Conservation (phyloP, 2,888 invertebrate species). For the Pilophorus perplexus region DNA sequence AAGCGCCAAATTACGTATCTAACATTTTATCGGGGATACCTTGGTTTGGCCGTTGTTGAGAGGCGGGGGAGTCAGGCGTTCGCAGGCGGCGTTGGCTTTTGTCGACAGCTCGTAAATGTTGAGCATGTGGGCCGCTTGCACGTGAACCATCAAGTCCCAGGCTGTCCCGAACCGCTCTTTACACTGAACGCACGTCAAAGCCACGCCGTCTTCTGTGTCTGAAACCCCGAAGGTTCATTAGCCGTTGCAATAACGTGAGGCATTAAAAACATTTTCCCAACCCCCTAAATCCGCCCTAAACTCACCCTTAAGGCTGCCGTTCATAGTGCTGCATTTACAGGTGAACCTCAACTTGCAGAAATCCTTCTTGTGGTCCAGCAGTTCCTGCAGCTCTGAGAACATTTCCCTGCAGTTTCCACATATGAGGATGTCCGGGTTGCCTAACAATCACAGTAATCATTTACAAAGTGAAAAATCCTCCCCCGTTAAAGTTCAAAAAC, state of each 20-base stretch:
- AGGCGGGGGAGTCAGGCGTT: slow-evolving; percentile 41
- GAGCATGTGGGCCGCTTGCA: slow-evolving; percentile 66
- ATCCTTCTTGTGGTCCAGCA: slow-evolving; percentile 70
- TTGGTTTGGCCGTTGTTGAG: slow-evolving; percentile 32
- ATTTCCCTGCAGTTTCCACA: slow-evolving; percentile 74
- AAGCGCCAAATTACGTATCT: too few relatives aligned
- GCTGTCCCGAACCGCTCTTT: slow-evolving; percentile 65
- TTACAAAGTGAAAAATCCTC: too few relatives aligned
- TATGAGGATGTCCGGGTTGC: slow-evolving; percentile 70
- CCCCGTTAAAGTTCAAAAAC: too few relatives aligned
- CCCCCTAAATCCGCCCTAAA: too few relatives aligned
- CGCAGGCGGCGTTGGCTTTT: slow-evolving; percentile 42
- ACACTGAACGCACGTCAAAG: slow-evolving; percentile 64
- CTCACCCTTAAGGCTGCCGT: slow-evolving; percentile 47
- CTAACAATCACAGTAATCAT: slow-evolving; percentile 52
- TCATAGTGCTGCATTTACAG: slow-evolving; percentile 64
- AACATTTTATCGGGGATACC: too few relatives aligned
- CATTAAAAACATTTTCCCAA: too few relatives aligned
- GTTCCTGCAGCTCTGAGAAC: slow-evolving; percentile 67
- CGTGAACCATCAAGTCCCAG: slow-evolving; percentile 69
- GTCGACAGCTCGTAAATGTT: slow-evolving; percentile 64
- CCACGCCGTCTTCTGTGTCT: slow-evolving; percentile 51
- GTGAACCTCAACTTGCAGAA: slow-evolving; percentile 70
- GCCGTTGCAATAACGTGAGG: too few relatives aligned
- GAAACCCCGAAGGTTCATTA: too few relatives aligned